Conservation (phyloP, 2,888 invertebrate species). For the Tinea semifulvella region DNA sequence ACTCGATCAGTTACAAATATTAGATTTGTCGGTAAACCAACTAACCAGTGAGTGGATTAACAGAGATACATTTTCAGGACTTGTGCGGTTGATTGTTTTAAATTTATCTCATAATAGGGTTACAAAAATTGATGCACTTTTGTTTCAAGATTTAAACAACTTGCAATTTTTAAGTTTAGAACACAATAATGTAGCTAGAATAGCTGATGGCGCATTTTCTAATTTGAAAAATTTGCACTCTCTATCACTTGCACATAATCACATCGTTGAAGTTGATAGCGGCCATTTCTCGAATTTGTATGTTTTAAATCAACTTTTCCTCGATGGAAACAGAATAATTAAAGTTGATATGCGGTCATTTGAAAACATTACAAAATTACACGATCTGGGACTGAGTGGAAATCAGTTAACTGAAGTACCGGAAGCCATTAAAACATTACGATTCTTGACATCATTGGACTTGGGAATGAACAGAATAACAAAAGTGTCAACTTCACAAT, state of each 20-base stretch:
- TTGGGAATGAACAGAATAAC: conserved; percentile 84
- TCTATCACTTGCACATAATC: conserved; percentile 77
- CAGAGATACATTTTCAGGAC: conserved; percentile 78
- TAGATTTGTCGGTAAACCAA: conserved; percentile 79
- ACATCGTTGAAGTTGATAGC: conserved; percentile 72
- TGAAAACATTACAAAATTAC: conserved; percentile 79
- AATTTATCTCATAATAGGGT: conserved; percentile 79
- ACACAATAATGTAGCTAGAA: conserved; percentile 73
- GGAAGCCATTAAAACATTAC: conserved; percentile 73
- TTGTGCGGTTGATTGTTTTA: conserved; percentile 76
- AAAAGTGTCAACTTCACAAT: conserved; percentile 74
- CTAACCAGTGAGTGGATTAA: conserved; percentile 82
- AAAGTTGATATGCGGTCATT: conserved; percentile 76
- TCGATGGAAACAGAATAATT: conserved; percentile 78
- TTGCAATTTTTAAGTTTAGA: conserved; percentile 80
- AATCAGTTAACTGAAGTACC: conserved; percentile 77
- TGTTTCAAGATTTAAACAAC: conserved; percentile 79
- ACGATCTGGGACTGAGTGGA: conserved; percentile 79
- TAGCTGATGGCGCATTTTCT: conserved; percentile 78
- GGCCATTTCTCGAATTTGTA: conserved; percentile 77
- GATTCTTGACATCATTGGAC: conserved; percentile 79
- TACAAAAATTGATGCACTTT: conserved; percentile 73
- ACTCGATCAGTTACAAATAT: conserved; percentile 74
- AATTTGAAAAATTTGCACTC: conserved; percentile 81
- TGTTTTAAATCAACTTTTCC: conserved; percentile 75